phyloP scores from a whole-genome alignment of 2,888 invertebrate genomes.

The Phaedon cochleariae region DNA sequence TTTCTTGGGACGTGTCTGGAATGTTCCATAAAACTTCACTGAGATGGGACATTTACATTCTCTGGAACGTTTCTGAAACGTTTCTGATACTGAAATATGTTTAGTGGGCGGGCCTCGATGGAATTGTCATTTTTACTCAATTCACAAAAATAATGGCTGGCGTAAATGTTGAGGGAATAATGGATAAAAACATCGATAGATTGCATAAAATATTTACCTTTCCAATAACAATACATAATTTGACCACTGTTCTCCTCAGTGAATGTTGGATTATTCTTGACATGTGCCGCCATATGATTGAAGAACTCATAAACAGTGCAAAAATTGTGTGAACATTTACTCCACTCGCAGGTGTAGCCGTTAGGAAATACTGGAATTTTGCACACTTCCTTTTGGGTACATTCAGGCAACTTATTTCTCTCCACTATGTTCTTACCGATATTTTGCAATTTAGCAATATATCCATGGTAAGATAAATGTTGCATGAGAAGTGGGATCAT shows the following conservation, averaged over 20 bases:
- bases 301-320: slow-evolving; percentile 64
- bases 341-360: slow-evolving; percentile 71
- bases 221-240: slow-evolving; percentile 56
- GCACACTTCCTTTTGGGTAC: slow-evolving; percentile 66
- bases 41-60: too few relatives aligned
- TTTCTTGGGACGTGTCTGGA: too few relatives aligned
- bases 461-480: slow-evolving; percentile 86
- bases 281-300: slow-evolving; percentile 67
- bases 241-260: slow-evolving; percentile 44
- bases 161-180: too few relatives aligned
- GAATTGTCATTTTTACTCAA: too few relatives aligned
- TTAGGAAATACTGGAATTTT: slow-evolving; percentile 63
- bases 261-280: slow-evolving; percentile 58
- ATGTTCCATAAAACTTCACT: too few relatives aligned
- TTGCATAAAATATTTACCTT: slow-evolving; percentile 44
- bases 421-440: slow-evolving; percentile 73
- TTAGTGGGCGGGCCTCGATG: too few relatives aligned
- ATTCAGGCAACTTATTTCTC: slow-evolving; percentile 70
- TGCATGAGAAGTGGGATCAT: slow-evolving; percentile 53
- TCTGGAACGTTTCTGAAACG: too few relatives aligned
- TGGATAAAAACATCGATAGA: slow-evolving; percentile 14
- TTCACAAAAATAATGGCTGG: too few relatives aligned
- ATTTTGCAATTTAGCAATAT: slow-evolving; percentile 80
- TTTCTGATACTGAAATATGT: too few relatives aligned
- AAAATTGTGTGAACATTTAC: slow-evolving; percentile 63